Evolutionary conservation across 2,113 vertebrate genomes (phyloP).

Genomic region (Pluvialis apricaria): DNA sequence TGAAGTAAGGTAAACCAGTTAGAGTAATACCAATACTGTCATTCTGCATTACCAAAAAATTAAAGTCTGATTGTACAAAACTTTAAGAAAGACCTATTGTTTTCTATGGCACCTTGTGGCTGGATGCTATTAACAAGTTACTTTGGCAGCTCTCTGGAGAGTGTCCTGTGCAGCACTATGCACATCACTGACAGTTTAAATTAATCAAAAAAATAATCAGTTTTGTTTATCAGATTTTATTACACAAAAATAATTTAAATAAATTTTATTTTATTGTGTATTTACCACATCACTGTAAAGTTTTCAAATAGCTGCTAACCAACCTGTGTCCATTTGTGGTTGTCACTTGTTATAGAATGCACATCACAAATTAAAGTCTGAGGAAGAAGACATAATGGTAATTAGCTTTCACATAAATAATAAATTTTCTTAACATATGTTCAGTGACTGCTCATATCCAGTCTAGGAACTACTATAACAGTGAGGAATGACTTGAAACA

Average conservation of each 20-base stretch:
- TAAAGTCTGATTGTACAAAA: not conserved
- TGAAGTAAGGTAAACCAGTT: not conserved
- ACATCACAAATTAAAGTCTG: constrained; percentile 98
- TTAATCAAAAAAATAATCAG: not conserved
- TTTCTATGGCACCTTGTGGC: not conserved
- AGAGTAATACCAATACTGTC: not conserved
- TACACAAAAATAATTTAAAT: not conserved
- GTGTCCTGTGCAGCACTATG: not conserved
- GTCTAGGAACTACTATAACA: not conserved
- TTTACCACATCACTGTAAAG: not conserved
- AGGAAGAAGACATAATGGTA: not conserved
- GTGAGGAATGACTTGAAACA: not conserved
- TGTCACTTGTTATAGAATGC: constrained; percentile 97
- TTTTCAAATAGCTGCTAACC: constrained; percentile 5
- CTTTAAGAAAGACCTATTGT: not conserved
- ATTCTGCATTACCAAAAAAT: not conserved
- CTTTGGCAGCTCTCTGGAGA: not conserved
- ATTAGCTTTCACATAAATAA: not conserved
- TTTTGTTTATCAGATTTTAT: not conserved
- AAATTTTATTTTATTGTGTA: not conserved
- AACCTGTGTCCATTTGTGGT: constrained; percentile 99
- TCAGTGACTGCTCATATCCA: not conserved
- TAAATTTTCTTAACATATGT: not conserved
- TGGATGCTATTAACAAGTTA: not conserved
- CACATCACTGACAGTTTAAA: not conserved